A percentile compares a stretch with the other conserved stretches of the same genome.
Conservation (phyloP, 2,888 invertebrate genomes). For the Tipula helvola region DNA sequence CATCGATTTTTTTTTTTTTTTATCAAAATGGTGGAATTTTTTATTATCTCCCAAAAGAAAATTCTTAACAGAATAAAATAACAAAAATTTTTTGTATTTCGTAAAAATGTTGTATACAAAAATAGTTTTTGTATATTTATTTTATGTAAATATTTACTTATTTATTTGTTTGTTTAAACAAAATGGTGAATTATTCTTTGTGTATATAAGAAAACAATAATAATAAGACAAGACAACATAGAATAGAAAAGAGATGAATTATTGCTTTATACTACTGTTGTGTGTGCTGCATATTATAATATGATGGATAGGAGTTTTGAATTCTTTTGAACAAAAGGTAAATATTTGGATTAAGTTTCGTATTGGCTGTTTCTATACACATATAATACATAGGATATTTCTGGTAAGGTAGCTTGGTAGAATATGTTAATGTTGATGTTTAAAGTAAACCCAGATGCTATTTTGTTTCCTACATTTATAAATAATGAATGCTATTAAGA, state of each 20-base stretch:
- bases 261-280: neutral
- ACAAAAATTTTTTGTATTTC: neutral
- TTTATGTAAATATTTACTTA: neutral
- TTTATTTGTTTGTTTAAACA: neutral
- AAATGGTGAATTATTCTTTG: neutral
- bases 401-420: neutral
- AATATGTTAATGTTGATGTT: too few relatives aligned
- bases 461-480: too few relatives aligned
- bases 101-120: neutral
- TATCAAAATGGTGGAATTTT: neutral
- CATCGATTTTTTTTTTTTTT: neutral
- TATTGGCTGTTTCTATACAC: neutral
- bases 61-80: neutral
- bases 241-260: neutral
- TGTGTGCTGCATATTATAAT: neutral
- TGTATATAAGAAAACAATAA: neutral
- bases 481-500: too few relatives aligned
- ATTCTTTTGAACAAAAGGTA: neutral
- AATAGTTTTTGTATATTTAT: neutral
- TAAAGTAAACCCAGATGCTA: too few relatives aligned
- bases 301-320: neutral
- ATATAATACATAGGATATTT: neutral
- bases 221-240: neutral
- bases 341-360: neutral
- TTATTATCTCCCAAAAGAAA: neutral